phyloP scores from a whole-genome alignment of 1,140 invertebrate species.

The Trichonephila inaurata region DNA sequence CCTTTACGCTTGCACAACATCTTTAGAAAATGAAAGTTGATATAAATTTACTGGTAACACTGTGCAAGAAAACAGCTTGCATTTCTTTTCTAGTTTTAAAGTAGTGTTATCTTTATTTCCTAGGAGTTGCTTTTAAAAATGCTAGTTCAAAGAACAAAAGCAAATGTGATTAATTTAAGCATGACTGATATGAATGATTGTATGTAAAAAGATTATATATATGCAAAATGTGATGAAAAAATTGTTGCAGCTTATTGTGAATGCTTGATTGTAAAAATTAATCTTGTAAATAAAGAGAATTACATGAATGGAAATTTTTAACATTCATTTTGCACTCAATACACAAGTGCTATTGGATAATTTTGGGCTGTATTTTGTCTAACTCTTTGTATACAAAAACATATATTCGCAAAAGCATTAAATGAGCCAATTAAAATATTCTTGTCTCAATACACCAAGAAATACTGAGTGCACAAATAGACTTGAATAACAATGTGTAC shows the following conservation, averaged over 20 bases:
- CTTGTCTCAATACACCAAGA: too few species aligned
- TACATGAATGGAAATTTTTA: background rate
- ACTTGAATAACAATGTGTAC: too few species aligned
- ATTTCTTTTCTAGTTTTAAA: background rate
- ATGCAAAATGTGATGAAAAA: slow-evolving; percentile 56
- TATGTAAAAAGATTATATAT: slow-evolving; percentile 51
- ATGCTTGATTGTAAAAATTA: slow-evolving; percentile 72
- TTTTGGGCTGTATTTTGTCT: too few species aligned
- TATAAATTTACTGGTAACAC: background rate
- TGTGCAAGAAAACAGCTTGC: background rate
- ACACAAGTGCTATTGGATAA: too few species aligned
- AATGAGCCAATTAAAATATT: too few species aligned
- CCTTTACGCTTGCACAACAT: too few species aligned
- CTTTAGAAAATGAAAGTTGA: background rate
- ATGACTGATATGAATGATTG: slow-evolving; percentile 53
- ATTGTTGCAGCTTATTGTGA: slow-evolving; percentile 53
- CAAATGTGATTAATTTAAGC: slow-evolving; percentile 63
- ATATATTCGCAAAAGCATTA: too few species aligned
- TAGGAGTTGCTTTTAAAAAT: background rate
- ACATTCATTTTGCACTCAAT: too few species aligned
- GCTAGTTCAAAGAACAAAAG: slow-evolving; percentile 27
- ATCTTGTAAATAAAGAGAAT: slow-evolving; percentile 68
- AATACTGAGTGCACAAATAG: too few species aligned
- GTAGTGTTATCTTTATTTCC: background rate
- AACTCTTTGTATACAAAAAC: too few species aligned